Evolutionary conservation across 2,888 invertebrate species (phyloP).

Genomic region (Eutolmus rufibarbis): DNA sequence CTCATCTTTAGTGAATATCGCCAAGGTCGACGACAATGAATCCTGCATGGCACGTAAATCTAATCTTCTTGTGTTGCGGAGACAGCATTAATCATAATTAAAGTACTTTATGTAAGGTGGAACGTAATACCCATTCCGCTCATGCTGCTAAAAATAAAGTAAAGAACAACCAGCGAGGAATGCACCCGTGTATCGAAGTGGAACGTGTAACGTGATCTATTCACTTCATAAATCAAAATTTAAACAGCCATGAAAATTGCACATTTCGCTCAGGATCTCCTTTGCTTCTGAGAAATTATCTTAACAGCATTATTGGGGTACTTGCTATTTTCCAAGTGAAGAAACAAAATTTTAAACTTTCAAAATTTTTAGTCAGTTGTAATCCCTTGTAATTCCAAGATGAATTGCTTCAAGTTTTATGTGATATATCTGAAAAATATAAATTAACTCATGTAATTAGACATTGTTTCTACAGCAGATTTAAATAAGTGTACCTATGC

Average conservation of each 20-base stretch:
- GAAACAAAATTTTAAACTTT: background rate
- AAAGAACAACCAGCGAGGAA: background rate
- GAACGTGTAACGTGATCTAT: background rate
- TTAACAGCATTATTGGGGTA: background rate
- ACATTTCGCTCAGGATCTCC: background rate
- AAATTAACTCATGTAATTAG: background rate
- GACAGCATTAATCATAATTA: background rate
- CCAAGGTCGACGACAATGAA: background rate
- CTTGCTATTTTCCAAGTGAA: background rate
- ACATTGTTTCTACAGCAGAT: background rate
- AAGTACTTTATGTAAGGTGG: background rate
- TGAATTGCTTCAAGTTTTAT: background rate
- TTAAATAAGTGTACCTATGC: too few relatives aligned
- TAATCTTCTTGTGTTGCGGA: background rate
- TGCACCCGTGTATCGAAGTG: background rate
- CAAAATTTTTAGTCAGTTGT: background rate
- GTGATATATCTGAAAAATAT: background rate
- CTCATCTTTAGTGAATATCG: background rate
- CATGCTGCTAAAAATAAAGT: background rate
- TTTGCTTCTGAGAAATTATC: background rate
- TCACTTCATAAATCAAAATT: background rate
- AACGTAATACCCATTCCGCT: background rate
- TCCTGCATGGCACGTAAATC: background rate
- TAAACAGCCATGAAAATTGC: background rate
- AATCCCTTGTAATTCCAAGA: background rate